These are phyloP conservation scores for Crotophaga sulcirostris DNA, from an alignment of 2,113 vertebrate species.

Conservation along the genomic window DNA sequence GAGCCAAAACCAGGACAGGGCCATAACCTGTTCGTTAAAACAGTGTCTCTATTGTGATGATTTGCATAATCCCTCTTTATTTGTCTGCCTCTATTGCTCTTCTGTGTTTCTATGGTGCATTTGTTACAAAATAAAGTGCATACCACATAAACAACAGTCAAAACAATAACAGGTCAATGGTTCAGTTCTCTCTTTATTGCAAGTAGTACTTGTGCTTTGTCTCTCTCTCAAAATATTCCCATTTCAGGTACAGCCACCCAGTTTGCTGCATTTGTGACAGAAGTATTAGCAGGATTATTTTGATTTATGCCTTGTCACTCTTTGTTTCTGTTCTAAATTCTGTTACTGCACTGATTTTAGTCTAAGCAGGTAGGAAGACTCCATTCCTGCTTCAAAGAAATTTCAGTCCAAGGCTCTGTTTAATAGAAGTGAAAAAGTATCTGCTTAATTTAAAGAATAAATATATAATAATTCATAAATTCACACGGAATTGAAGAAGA, in stretches of 20 bases:
- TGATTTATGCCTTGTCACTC: neutral
- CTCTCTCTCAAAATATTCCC: fast-evolving
- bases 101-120: neutral
- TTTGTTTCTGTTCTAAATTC: neutral
- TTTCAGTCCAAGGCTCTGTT: neutral
- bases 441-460: neutral
- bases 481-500: neutral
- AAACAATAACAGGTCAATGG: neutral
- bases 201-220: neutral
- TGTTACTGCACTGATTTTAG: neutral
- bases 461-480: neutral
- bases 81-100: neutral
- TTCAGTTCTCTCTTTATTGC: neutral
- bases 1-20: too few relatives aligned
- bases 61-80: neutral
- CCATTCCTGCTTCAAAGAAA: neutral
- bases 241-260: neutral
- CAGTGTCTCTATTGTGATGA: neutral
- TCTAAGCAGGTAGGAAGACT: neutral
- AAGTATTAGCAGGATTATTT: neutral
- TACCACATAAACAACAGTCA: neutral
- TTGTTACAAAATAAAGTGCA: neutral
- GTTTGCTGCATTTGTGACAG: neutral
- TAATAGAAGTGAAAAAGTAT: neutral
- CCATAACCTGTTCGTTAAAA: neutral